These are phyloP conservation scores for Melipona beecheii DNA, from an alignment of 2,888 invertebrate genomes.

Conservation along the genomic window DNA sequence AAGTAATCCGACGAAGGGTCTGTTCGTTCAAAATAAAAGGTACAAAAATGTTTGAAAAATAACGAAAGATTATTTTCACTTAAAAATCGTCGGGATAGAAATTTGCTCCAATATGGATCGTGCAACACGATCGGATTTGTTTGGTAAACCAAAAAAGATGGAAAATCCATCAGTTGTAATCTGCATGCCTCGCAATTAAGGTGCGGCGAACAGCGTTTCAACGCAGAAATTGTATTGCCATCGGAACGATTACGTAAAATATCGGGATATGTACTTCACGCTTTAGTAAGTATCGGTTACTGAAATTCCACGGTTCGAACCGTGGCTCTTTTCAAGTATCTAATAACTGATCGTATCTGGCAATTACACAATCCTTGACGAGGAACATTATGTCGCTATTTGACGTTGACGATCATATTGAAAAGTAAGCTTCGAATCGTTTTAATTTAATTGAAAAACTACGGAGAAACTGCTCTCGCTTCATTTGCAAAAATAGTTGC, in stretches of 20 bases:
- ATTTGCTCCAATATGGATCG: background rate
- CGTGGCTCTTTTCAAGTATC: background rate
- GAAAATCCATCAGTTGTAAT: background rate
- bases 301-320: slow-evolving; percentile 14
- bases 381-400: slow-evolving; percentile 1
- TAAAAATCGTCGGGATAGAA: background rate
- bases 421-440: background rate
- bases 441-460: background rate
- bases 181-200: slow-evolving; percentile 1
- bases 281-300: slow-evolving; percentile 7
- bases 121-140: too few relatives aligned
- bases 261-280: slow-evolving; percentile 2
- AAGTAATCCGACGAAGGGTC: background rate
- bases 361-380: slow-evolving; percentile 10
- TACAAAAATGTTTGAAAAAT: background rate
- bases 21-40: background rate
- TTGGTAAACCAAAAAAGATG: background rate
- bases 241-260: slow-evolving; percentile 31
- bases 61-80: background rate
- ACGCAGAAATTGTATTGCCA: slow-evolving; percentile 16
- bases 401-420: background rate
- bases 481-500: too few relatives aligned
- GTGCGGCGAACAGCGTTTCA: background rate
- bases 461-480: too few relatives aligned
- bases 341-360: background rate